Conservation (phyloP, 2,888 invertebrate species). For the Epiblema foenella region DNA sequence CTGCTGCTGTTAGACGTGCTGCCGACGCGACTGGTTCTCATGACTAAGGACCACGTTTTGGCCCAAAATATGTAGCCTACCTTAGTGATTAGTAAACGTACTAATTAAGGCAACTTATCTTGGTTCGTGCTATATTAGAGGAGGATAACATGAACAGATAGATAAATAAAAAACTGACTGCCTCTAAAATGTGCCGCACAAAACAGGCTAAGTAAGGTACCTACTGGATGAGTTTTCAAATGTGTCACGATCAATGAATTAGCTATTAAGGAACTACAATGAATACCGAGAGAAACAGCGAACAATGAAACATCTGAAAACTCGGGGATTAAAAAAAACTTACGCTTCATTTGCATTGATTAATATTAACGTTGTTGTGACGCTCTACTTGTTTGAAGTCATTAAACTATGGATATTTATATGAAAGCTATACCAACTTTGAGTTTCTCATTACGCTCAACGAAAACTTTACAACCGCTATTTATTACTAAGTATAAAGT, state of each 20-base stretch:
- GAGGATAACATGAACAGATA: too few relatives aligned
- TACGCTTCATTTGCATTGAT: background rate
- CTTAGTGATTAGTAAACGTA: too few relatives aligned
- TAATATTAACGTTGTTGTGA: background rate
- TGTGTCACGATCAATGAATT: constrained; percentile 36
- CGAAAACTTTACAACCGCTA: background rate
- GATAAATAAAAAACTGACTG: background rate
- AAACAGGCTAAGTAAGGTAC: too few relatives aligned
- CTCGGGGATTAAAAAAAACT: background rate
- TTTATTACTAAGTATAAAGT: background rate
- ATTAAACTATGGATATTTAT: background rate
- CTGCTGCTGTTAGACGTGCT: too few relatives aligned
- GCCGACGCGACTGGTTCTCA: too few relatives aligned
- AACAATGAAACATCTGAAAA: constrained; percentile 17
- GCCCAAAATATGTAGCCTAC: too few relatives aligned
- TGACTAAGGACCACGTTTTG: too few relatives aligned
- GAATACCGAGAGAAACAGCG: constrained; percentile 14
- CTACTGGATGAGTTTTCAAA: constrained; percentile 39
- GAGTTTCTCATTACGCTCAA: too few relatives aligned
- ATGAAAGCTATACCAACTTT: too few relatives aligned
- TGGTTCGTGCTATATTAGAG: too few relatives aligned
- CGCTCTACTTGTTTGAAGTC: background rate
- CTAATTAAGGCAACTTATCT: too few relatives aligned
- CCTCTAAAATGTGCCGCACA: constrained; percentile 5
- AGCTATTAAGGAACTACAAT: constrained; percentile 39